Percentiles rank a stretch among this genome's conserved stretches.
phyloP scores from a whole-genome alignment of 2,888 invertebrate species.

The Petrophora chlorosata region DNA sequence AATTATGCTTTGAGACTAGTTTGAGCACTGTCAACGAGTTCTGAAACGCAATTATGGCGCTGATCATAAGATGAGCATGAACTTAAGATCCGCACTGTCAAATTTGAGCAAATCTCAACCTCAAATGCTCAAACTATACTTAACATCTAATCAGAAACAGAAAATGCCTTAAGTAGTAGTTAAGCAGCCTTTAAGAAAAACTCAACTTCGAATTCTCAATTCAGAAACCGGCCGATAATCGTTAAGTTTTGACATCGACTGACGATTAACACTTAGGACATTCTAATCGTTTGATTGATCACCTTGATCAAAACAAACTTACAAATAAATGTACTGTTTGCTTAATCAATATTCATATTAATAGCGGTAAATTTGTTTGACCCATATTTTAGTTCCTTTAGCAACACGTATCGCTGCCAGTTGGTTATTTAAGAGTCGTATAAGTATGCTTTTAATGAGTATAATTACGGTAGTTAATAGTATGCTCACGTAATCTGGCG shows the following conservation, averaged over 20 bases:
- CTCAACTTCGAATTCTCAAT: no score
- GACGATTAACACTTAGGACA: slow-evolving; percentile 15
- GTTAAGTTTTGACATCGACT: slow-evolving; percentile 18
- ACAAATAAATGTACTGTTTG: slow-evolving; percentile 23
- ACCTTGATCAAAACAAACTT: slow-evolving; percentile 32
- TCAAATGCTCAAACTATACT: no score
- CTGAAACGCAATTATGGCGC: no score
- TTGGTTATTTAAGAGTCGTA: slow-evolving; percentile 30
- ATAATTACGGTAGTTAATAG: slow-evolving; percentile 22
- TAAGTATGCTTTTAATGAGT: slow-evolving; percentile 30
- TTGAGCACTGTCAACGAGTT: no score
- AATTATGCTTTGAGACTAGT: no score
- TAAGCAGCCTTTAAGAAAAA: no score
- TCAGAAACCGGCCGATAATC: no score
- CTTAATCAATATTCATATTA: slow-evolving; percentile 38
- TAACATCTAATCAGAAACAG: no score
- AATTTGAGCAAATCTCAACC: no score
- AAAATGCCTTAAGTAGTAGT: no score
- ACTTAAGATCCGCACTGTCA: no score
- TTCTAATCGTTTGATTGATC: slow-evolving; percentile 36
- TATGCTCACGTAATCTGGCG: slow-evolving; percentile 23
- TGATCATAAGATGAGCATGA: no score
- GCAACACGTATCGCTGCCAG: slow-evolving; percentile 34
- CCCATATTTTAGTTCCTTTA: slow-evolving; percentile 46
- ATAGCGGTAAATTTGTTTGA: slow-evolving; percentile 40